Percentiles rank a stretch among this genome's conserved stretches.
phyloP scores from a whole-genome alignment of 2,888 invertebrate species.

The Agrotis clavis region DNA sequence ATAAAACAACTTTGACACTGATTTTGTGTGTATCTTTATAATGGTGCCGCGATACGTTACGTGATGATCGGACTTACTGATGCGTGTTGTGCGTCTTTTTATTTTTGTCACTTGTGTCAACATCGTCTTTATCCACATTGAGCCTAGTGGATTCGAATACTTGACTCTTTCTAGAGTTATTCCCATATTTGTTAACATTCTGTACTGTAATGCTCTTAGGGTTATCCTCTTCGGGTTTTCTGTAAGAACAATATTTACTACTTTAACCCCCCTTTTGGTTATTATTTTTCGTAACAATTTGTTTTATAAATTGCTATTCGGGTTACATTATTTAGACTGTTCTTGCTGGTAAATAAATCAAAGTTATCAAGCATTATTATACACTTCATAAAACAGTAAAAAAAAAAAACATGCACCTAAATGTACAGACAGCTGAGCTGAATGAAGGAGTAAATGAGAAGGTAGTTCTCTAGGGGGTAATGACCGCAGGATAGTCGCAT shows the following conservation, averaged over 20 bases:
- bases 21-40: constrained; percentile 58
- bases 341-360: constrained; percentile 49
- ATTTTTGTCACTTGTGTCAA: constrained; percentile 93
- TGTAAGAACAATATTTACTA: constrained; percentile 82
- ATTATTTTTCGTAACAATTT: constrained; percentile 41
- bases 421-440: constrained; percentile 28
- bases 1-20: constrained; percentile 71
- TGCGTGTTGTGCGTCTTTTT: constrained; percentile 84
- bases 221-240: constrained; percentile 89
- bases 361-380: constrained; percentile 64
- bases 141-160: constrained; percentile 94
- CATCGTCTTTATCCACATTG: constrained; percentile 94
- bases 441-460: constrained; percentile 7
- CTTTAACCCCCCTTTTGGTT: constrained; percentile 67
- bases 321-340: constrained; percentile 14
- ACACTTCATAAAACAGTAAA: constrained; percentile 57
- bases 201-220: constrained; percentile 87
- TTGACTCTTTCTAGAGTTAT: constrained; percentile 91
- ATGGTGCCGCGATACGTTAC: constrained; percentile 61
- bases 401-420: constrained; percentile 56
- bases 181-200: constrained; percentile 86
- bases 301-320: constrained; percentile 21
- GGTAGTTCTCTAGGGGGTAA: constrained; percentile 1
- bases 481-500: constrained; percentile 2
- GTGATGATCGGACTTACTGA: constrained; percentile 83